These are phyloP conservation scores for Anser brachyrhynchus DNA, from an alignment of 2,113 vertebrate species.

Conservation along the genomic window DNA sequence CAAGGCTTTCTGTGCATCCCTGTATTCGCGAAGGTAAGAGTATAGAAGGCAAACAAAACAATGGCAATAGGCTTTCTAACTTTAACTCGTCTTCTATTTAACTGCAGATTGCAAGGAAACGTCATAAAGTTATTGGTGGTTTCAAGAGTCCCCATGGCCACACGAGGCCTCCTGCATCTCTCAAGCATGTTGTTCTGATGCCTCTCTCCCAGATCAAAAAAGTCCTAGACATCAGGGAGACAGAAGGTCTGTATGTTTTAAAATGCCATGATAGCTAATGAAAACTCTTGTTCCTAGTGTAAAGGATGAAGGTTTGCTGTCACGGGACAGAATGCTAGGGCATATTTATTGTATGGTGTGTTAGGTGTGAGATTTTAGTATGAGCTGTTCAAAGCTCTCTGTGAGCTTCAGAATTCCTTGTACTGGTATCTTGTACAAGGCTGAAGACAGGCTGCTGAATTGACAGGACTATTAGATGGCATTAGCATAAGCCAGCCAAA, in stretches of 20 bases:
- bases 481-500: neutral
- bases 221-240: constrained; percentile 94
- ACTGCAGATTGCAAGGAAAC: constrained; percentile 91
- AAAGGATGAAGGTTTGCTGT: neutral
- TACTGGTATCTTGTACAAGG: neutral
- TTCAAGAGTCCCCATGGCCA: constrained; percentile 94
- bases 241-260: constrained; percentile 84
- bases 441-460: neutral
- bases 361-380: neutral
- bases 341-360: neutral
- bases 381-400: neutral
- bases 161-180: constrained; percentile 88
- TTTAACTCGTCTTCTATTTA: neutral
- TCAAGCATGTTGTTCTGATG: constrained; percentile 96
- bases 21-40: neutral
- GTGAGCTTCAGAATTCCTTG: neutral
- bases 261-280: neutral
- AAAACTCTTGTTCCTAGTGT: neutral
- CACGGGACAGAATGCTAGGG: neutral
- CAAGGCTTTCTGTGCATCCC: neutral
- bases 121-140: constrained; percentile 93
- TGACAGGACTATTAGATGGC: neutral
- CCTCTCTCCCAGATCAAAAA: constrained; percentile 97
- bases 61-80: neutral
- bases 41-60: neutral